Evolutionary conservation across 1,140 invertebrate species (phyloP), one percentile per base, ranked within the genome.

Genomic region (Zaprionus ornatus): DNA sequence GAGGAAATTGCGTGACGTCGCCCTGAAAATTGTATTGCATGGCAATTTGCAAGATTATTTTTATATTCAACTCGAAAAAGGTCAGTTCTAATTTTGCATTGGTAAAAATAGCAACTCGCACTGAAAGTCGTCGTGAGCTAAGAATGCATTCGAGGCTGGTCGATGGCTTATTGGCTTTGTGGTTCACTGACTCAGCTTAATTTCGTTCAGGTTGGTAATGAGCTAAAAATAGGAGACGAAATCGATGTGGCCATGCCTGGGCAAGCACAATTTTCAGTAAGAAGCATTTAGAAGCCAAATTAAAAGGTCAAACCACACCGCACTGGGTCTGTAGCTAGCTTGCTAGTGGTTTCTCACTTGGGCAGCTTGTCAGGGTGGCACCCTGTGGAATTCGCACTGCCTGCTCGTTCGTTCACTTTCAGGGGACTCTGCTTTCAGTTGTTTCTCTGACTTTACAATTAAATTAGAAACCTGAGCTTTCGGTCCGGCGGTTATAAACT

Each of bases 381-480:
- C 15, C 70, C 68, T 74, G 66, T 79, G 40, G 35, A 56, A 73
- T 75, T 66, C 21, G n/a, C 27, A 59, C n/a, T 15, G 37, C 37
- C 37, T n/a, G 37, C 32, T 12, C 27, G 17, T n/a, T 17, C 63
- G 61, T 37, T 32, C 15, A 13, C 48, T 45, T 32, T 0, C 40
- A 45, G 9, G 7, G 21, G 32, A 55, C 50, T 29, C 25, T 15
- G 64, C 15, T 57, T 66, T 68, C 19, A 50, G 45, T 50, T 50
- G 45, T 74, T 77, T 68, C 50, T 54, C 81, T 45, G 63, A 59
- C 54, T 68, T 71, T 79, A 66, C 81, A 88, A 88, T 90, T 90
- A 76, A 90, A 88, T 88, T 90, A 85, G 72, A 88, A 84, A 88
- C 71, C 57, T 59, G 68, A 77, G 61, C 69, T 62, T 90, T 42